A percentile compares a stretch with the other conserved stretches of the same genome.
Conservation (phyloP, 2,797 vertebrate genomes). For the Macroramphosus scolopax region DNA sequence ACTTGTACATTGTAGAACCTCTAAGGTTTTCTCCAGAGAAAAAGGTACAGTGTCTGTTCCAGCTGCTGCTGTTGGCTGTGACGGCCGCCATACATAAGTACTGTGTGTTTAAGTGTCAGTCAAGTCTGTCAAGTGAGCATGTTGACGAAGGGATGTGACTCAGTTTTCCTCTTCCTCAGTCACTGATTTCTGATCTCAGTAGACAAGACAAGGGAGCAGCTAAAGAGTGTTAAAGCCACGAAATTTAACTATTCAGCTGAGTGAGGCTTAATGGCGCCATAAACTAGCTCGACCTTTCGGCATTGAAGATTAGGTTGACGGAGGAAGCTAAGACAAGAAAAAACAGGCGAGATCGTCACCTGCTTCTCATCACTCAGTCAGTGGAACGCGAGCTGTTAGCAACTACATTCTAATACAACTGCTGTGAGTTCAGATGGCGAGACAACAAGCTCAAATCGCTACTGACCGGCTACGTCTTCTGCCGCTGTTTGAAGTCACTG, state of each 20-base stretch:
- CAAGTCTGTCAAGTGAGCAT: constrained; percentile 31
- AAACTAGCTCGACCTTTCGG: no score
- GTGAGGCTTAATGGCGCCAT: no score
- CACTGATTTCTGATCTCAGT: constrained; percentile 21
- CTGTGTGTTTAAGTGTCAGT: constrained; percentile 55
- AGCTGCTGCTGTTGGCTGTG: constrained; percentile 64
- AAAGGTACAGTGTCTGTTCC: constrained; percentile 86
- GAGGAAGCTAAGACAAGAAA: no score
- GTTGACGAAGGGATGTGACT: constrained; percentile 24
- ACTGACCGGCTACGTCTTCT: no score
- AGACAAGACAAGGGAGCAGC: constrained; percentile 7
- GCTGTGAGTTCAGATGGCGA: no score
- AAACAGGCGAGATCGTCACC: background rate
- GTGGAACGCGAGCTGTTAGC: no score
- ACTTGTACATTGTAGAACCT: constrained; percentile 99
- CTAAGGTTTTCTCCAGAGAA: constrained; percentile 99
- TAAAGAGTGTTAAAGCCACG: background rate
- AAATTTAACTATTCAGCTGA: no score
- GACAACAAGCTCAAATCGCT: no score
- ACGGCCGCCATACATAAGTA: constrained; percentile 46
- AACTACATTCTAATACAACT: no score
- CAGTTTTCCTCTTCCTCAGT: constrained; percentile 18
- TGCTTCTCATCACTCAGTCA: no score
- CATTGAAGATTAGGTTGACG: no score
- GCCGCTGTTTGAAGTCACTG: no score